phyloP scores from a whole-genome alignment of 2,888 invertebrate species.

The Drosophila prostipennis region DNA sequence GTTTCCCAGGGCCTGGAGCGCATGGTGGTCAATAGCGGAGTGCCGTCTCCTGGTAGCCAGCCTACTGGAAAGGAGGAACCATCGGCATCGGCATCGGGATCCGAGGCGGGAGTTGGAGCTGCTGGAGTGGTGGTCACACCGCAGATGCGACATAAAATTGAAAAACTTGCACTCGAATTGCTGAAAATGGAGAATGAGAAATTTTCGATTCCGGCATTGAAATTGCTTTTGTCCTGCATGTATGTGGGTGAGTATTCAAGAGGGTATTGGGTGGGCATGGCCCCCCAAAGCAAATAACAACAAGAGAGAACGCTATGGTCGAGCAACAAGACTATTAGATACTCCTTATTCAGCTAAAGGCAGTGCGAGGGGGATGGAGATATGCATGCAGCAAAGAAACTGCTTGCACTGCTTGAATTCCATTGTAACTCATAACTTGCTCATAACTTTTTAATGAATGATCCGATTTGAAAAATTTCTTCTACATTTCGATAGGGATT shows the following conservation, averaged over 20 bases:
- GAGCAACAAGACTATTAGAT: too few relatives aligned
- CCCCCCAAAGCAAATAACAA: slow-evolving; percentile 20
- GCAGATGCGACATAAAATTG: slow-evolving; percentile 87
- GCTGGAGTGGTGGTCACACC: slow-evolving; percentile 84
- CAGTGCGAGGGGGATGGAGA: too few relatives aligned
- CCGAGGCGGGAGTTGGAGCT: slow-evolving; percentile 16
- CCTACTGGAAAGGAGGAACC: slow-evolving; percentile 38
- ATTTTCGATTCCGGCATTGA: slow-evolving; percentile 89
- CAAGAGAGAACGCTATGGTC: too few relatives aligned
- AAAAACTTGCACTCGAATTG: slow-evolving; percentile 88
- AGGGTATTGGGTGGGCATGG: background rate
- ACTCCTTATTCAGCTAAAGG: too few relatives aligned
- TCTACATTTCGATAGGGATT: too few relatives aligned
- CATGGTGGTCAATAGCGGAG: slow-evolving; percentile 85
- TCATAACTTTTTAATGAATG: too few relatives aligned
- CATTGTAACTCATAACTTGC: too few relatives aligned
- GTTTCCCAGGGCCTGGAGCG: slow-evolving; percentile 88
- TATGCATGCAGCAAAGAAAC: too few relatives aligned
- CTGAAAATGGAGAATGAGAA: slow-evolving; percentile 89
- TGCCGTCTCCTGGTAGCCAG: slow-evolving; percentile 24
- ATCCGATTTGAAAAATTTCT: too few relatives aligned
- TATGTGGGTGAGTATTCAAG: slow-evolving; percentile 87
- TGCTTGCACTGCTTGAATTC: too few relatives aligned
- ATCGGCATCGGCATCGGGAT: background rate
- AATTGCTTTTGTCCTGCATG: slow-evolving; percentile 91